phyloP scores from a whole-genome alignment of 2,888 invertebrate genomes.

The Xanthia icteritia region DNA sequence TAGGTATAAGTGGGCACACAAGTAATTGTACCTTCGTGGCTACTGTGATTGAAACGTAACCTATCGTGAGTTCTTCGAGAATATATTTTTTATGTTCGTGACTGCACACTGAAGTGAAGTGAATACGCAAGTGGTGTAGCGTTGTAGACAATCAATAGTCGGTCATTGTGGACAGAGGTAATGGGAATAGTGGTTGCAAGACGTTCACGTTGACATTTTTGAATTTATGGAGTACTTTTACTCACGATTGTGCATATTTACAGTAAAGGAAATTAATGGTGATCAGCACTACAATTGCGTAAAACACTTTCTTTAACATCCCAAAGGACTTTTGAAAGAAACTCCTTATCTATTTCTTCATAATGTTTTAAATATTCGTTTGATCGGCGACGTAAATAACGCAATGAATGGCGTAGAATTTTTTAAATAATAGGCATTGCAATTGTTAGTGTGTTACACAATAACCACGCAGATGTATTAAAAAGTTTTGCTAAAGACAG shows the following conservation, averaged over 20 bases:
- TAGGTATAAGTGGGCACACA: constrained; percentile 37
- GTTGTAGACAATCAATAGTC: constrained; percentile 47
- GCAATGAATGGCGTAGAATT: not conserved
- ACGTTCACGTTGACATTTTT: not conserved
- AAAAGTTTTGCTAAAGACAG: not conserved
- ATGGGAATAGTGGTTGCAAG: constrained; percentile 2
- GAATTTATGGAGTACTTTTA: not conserved
- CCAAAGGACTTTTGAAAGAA: not conserved
- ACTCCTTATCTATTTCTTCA: not conserved
- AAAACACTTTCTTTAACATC: no score
- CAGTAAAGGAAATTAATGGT: not conserved
- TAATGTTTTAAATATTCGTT: no score
- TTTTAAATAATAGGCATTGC: no score
- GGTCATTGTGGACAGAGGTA: constrained; percentile 19
- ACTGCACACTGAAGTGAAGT: constrained; percentile 47
- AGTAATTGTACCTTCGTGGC: constrained; percentile 70
- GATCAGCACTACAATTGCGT: not conserved
- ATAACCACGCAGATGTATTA: no score
- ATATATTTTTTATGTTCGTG: constrained; percentile 65
- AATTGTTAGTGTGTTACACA: no score
- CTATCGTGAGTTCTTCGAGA: constrained; percentile 68
- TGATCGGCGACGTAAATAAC: not conserved
- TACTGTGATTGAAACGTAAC: constrained; percentile 76
- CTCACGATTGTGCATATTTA: not conserved
- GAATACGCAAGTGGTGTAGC: constrained; percentile 52